phyloP scores from a whole-genome alignment of 1,140 invertebrate species.

The Phocides pigmalion region DNA sequence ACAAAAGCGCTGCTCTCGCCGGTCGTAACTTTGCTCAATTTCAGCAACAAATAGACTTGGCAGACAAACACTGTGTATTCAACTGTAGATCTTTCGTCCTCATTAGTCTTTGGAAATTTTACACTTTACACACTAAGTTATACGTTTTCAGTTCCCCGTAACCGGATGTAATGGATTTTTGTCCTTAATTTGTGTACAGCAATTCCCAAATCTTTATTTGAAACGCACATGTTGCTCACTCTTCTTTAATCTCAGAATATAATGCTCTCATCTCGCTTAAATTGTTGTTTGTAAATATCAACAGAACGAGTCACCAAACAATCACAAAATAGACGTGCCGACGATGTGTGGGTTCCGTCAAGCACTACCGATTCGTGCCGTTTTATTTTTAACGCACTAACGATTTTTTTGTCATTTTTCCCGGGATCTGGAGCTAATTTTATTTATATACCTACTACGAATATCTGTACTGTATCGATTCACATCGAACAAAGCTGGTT shows the following conservation, averaged over 20 bases:
- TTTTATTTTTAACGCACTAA: slow-evolving; percentile 50
- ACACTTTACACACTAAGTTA: slow-evolving; percentile 9
- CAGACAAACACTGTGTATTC: slow-evolving; percentile 16
- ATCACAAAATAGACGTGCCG: slow-evolving; percentile 34
- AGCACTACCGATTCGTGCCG: slow-evolving; percentile 33
- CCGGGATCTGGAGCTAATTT: slow-evolving; percentile 51
- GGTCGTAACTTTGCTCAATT: slow-evolving; percentile 32
- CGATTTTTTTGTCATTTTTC: slow-evolving; percentile 43
- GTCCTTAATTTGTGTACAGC: slow-evolving; percentile 17
- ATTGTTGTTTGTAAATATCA: slow-evolving; percentile 35
- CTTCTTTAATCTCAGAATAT: slow-evolving; percentile 2
- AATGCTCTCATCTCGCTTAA: slow-evolving; percentile 18
- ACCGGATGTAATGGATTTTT: slow-evolving; percentile 18
- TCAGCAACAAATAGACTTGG: slow-evolving; percentile 33
- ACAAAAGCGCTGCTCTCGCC: slow-evolving; percentile 19
- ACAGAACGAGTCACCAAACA: slow-evolving; percentile 34
- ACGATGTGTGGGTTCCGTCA: slow-evolving; percentile 34
- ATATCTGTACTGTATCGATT: slow-evolving; percentile 43
- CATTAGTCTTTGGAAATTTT: slow-evolving; percentile 15
- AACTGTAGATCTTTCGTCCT: slow-evolving; percentile 22
- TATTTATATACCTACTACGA: slow-evolving; percentile 51
- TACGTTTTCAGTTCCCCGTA: not conserved
- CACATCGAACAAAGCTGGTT: slow-evolving; percentile 33
- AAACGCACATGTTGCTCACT: slow-evolving; percentile 5
- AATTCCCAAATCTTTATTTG: slow-evolving; percentile 14